These are phyloP conservation scores for Osmerus mordax DNA, from an alignment of 2,113 vertebrate genomes.

Conservation along the genomic window DNA sequence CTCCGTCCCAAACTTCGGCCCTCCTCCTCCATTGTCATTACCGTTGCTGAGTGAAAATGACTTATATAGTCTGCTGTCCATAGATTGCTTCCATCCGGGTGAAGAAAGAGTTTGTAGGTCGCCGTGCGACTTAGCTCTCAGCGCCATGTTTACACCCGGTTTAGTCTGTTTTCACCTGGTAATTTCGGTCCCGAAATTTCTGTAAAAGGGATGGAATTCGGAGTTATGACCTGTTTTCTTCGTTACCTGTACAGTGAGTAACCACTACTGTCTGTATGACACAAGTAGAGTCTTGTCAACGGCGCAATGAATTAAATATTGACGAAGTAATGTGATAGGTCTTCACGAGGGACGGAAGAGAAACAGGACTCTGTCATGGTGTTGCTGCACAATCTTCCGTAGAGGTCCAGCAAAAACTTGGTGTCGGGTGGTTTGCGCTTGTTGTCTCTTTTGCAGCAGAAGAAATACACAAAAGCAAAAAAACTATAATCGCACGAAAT, in stretches of 20 bases:
- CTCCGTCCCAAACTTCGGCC: conserved; percentile 27
- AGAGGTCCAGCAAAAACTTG: background rate
- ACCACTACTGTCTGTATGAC: conserved; percentile 32
- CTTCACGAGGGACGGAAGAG: conserved; percentile 14
- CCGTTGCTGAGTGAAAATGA: conserved; percentile 64
- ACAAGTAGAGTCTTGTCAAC: conserved; percentile 25
- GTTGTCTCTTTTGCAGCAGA: no score
- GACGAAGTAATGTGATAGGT: conserved; percentile 57
- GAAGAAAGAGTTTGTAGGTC: conserved; percentile 57
- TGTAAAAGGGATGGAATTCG: background rate
- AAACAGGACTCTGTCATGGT: conserved; percentile 18
- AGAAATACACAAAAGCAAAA: no score
- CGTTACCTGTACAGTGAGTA: conserved; percentile 16
- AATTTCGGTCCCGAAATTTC: background rate
- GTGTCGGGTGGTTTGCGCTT: background rate
- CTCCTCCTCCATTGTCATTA: conserved; percentile 36
- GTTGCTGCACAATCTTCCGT: conserved; percentile 8
- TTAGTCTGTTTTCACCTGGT: background rate
- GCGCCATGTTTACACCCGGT: conserved; percentile 49
- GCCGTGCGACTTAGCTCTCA: conserved; percentile 64
- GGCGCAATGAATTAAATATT: conserved; percentile 54
- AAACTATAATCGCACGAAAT: no score
- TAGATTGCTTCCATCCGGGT: conserved; percentile 19
- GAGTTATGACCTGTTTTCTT: background rate
- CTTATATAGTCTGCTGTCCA: conserved; percentile 53